Evolutionary conservation across 2,888 invertebrate genomes (phyloP).

Genomic region (Agonum fuliginosum): DNA sequence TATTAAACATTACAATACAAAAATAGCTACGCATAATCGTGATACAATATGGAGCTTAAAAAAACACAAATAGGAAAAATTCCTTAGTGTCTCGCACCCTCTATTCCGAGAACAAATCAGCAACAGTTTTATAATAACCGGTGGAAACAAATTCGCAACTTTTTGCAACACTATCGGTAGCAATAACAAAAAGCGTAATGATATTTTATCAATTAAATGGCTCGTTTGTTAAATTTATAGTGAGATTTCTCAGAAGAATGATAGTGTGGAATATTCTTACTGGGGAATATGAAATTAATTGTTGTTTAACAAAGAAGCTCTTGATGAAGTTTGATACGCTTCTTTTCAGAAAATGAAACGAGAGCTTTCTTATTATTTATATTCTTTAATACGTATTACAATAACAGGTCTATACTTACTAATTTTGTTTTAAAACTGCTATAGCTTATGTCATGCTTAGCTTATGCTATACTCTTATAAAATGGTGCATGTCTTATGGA

Average conservation of each 20-base stretch:
- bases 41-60: constrained; percentile 14
- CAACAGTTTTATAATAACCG: constrained; percentile 24
- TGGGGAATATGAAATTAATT: constrained; percentile 24
- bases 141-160: no score
- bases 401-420: no score
- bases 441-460: no score
- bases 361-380: no score
- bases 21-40: constrained; percentile 15
- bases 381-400: no score
- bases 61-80: constrained; percentile 1
- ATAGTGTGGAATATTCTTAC: constrained; percentile 1
- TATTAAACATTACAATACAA: not conserved
- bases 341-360: not conserved
- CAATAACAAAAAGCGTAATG: constrained; percentile 46
- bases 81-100: not conserved
- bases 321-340: not conserved
- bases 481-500: no score
- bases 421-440: no score
- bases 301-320: not conserved
- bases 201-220: constrained; percentile 55
- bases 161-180: constrained; percentile 20
- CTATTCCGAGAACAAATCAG: constrained; percentile 38
- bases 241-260: constrained; percentile 25
- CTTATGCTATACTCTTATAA: no score
- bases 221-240: constrained; percentile 51